phyloP scores from a whole-genome alignment of 2,797 vertebrate species.

The Hyperoplus immaculatus region DNA sequence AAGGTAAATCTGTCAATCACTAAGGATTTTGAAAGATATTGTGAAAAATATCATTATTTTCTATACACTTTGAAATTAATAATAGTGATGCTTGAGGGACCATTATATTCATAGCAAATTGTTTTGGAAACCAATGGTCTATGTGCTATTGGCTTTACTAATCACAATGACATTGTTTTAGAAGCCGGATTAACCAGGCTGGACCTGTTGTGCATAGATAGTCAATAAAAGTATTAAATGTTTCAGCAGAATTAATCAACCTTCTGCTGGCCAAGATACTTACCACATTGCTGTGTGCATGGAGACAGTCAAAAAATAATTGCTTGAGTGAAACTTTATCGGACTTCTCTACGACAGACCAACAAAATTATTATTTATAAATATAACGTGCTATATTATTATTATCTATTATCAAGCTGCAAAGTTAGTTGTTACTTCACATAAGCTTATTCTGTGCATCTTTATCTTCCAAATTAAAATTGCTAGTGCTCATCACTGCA shows the following conservation, averaged over 20 bases:
- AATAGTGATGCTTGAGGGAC: no score
- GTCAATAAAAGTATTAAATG: background rate
- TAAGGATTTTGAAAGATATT: no score
- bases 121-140: no score
- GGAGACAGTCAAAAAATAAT: constrained; percentile 10
- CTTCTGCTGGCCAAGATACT: background rate
- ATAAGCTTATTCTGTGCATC: constrained; percentile 25
- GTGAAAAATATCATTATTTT: no score
- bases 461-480: constrained; percentile 52
- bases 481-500: constrained; percentile 27
- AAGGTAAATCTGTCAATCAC: no score
- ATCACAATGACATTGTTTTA: background rate
- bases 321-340: constrained; percentile 4
- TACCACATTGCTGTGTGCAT: background rate
- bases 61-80: no score
- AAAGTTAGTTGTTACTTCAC: constrained; percentile 13
- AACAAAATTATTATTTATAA: constrained; percentile 21
- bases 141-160: background rate
- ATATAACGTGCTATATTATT: constrained; percentile 17
- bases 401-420: constrained; percentile 7
- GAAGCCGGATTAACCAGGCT: background rate
- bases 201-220: background rate
- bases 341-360: constrained; percentile 5
- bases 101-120: no score
- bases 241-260: background rate